A percentile compares a stretch with the other conserved stretches of the same genome.
These are phyloP conservation scores for Brachyopa scutellaris DNA, from an alignment of 2,888 invertebrate genomes.

Conservation along the genomic window DNA sequence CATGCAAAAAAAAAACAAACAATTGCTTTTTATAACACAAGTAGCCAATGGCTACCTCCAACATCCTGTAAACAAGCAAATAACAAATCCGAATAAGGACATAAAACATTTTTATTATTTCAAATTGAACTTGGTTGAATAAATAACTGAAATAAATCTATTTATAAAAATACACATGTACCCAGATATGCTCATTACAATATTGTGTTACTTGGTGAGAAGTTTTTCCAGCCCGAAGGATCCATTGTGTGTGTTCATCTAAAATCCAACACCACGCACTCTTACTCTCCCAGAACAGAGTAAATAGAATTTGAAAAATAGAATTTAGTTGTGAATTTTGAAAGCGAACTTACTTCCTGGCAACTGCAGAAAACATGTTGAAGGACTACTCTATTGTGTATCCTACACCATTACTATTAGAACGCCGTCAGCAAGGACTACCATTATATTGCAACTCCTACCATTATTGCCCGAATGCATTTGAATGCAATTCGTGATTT, in stretches of 20 bases:
- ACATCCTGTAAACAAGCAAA: constrained; percentile 53
- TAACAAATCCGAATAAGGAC: constrained; percentile 21
- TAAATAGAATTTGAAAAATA: constrained; percentile 10
- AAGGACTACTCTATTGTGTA: constrained; percentile 34
- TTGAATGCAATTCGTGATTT: constrained; percentile 71
- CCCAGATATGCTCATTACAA: neutral
- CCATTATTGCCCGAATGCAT: constrained; percentile 60
- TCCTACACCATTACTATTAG: neutral
- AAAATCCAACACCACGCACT: constrained; percentile 6
- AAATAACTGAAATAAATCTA: constrained; percentile 70
- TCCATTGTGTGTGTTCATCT: neutral
- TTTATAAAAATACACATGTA: constrained; percentile 51
- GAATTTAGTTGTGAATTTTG: constrained; percentile 70
- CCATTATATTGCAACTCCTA: constrained; percentile 34
- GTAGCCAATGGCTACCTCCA: constrained; percentile 60
- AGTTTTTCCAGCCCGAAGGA: constrained; percentile 31
- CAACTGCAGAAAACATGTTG: constrained; percentile 58
- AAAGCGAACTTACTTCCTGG: constrained; percentile 66
- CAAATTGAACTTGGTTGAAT: constrained; percentile 65
- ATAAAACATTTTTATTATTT: constrained; percentile 44
- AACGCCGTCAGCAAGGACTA: constrained; percentile 39
- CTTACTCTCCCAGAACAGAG: neutral
- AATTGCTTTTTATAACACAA: constrained; percentile 22
- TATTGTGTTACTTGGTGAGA: neutral
- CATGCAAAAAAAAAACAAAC: constrained; percentile 12